Percentiles rank a stretch among this genome's conserved stretches.
phyloP scores from a whole-genome alignment of 2,113 vertebrate genomes.

The Nanger granti region DNA sequence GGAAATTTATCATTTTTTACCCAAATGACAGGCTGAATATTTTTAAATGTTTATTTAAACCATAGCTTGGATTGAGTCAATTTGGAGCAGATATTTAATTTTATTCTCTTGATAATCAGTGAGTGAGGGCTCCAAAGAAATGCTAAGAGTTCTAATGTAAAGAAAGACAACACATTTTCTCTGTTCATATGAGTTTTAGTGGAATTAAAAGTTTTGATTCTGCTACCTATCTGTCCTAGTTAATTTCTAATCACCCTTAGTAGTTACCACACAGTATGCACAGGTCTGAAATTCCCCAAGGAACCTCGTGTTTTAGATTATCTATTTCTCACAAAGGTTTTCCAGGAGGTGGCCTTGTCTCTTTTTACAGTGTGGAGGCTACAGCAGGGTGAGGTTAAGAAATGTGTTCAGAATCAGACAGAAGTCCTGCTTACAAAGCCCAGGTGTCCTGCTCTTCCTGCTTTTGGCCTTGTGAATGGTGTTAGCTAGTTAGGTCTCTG shows the following conservation, averaged over 20 bases:
- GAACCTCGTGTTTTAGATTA: not conserved
- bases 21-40: not conserved
- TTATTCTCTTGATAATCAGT: not conserved
- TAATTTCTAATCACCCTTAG: not conserved
- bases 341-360: not conserved
- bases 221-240: not conserved
- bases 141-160: not conserved
- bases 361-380: not conserved
- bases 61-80: not conserved
- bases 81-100: not conserved
- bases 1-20: not conserved
- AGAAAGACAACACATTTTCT: not conserved
- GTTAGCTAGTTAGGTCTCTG: too few relatives aligned
- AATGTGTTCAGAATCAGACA: not conserved
- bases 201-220: not conserved
- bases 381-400: fast-evolving
- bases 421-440: not conserved
- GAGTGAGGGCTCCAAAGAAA: not conserved
- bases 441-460: too few relatives aligned
- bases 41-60: not conserved
- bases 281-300: not conserved
- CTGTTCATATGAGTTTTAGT: not conserved
- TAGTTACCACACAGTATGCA: fast-evolving
- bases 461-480: not conserved
- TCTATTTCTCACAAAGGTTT: not conserved